Conservation (phyloP, 1,140 invertebrate species). For the Aphidius ervi region DNA sequence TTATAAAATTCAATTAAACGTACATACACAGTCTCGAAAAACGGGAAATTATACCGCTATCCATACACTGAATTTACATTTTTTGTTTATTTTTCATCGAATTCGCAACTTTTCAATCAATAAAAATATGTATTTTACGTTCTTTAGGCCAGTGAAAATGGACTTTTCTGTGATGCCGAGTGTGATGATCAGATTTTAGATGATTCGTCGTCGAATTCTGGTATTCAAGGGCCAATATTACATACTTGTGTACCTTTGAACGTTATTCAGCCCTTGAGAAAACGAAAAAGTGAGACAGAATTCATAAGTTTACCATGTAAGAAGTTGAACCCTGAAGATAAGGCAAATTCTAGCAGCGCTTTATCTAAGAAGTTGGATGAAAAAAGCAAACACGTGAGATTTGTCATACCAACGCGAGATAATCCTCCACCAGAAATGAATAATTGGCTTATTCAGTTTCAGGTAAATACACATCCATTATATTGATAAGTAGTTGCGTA, state of each 20-base stretch:
- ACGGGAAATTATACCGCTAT: neutral
- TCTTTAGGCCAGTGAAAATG: constrained; percentile 41
- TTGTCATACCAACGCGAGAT: constrained; percentile 70
- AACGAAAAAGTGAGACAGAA: constrained; percentile 48
- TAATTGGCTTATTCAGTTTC: constrained; percentile 72
- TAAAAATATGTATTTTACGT: neutral
- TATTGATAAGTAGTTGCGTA: constrained; percentile 32
- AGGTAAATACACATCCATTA: constrained; percentile 52
- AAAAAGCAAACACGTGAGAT: constrained; percentile 51
- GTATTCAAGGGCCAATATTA: constrained; percentile 23
- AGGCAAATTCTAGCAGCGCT: constrained; percentile 21
- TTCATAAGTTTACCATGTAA: constrained; percentile 46
- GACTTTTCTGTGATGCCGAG: constrained; percentile 40
- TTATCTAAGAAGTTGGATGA: constrained; percentile 46
- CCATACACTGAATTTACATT: neutral
- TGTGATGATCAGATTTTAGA: constrained; percentile 39
- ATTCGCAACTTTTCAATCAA: too few species aligned
- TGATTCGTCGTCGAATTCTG: constrained; percentile 29
- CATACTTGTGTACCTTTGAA: constrained; percentile 7
- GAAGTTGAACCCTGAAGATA: constrained; percentile 43
- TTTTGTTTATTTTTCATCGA: too few species aligned
- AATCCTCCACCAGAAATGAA: constrained; percentile 75
- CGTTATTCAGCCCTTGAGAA: constrained; percentile 42
- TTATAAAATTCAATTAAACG: too few species aligned
- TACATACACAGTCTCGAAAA: too few species aligned